phyloP scores from a whole-genome alignment of 2,113 vertebrate species.

The Hemiprocne comata region DNA sequence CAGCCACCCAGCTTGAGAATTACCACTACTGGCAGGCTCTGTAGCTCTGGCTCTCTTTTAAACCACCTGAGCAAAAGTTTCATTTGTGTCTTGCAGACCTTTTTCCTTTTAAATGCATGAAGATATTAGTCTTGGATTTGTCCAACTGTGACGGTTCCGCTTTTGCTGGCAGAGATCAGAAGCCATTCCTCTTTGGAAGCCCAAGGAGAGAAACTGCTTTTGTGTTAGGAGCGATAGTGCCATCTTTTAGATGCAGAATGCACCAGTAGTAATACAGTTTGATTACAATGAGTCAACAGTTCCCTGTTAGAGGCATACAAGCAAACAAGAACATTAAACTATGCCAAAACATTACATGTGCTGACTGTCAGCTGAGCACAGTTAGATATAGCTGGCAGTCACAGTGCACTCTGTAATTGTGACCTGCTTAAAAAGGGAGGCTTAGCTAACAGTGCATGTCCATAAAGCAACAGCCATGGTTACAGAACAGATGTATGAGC shows the following conservation, averaged over 20 bases:
- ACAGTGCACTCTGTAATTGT: background rate
- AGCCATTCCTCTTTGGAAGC: background rate
- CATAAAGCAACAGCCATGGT: background rate
- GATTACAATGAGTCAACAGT: constrained; percentile 48
- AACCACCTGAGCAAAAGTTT: background rate
- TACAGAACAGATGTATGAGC: background rate
- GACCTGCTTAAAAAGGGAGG: background rate
- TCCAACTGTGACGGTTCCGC: background rate
- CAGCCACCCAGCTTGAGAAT: background rate
- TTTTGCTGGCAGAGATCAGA: background rate
- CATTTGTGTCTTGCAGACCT: background rate
- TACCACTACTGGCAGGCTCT: background rate
- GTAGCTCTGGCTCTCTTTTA: background rate
- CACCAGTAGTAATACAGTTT: background rate
- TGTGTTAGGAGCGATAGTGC: background rate
- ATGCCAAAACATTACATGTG: constrained; percentile 49
- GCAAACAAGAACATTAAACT: constrained; percentile 27
- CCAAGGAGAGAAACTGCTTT: background rate
- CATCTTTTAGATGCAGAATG: constrained; percentile 25
- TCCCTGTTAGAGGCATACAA: background rate
- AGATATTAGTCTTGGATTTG: background rate
- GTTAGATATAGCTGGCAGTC: constrained; percentile 12
- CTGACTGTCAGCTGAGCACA: constrained; percentile 20
- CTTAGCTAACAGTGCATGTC: background rate
- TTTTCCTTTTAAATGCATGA: background rate